Evolutionary conservation across 2,797 vertebrate species (phyloP).

Genomic region (Sebastiscus albofasciatus): DNA sequence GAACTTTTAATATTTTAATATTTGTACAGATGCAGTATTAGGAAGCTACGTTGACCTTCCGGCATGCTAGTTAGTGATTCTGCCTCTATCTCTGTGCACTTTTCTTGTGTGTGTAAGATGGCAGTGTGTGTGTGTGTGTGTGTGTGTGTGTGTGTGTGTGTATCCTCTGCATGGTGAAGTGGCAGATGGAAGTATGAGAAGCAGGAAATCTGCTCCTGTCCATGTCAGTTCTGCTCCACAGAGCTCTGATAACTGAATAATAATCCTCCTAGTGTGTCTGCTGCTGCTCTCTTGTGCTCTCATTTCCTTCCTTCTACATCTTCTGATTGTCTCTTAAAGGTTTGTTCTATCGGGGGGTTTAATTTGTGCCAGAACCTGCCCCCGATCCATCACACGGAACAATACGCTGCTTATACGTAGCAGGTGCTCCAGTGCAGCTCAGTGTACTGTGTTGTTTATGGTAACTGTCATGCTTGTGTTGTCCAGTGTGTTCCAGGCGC

Average conservation of each 20-base stretch:
- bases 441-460: not conserved
- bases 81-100: conserved; percentile 12
- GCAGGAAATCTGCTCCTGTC: conserved; percentile 86
- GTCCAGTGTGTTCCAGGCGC: not conserved
- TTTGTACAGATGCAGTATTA: not conserved
- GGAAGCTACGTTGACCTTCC: conserved; percentile 23
- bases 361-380: conserved; percentile 51
- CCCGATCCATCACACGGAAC: conserved; percentile 21
- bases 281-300: conserved; percentile 56
- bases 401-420: conserved; percentile 16
- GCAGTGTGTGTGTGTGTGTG: conserved; percentile 7
- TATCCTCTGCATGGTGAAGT: conserved; percentile 80
- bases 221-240: conserved; percentile 85
- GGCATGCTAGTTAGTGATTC: not conserved
- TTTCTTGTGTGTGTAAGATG: conserved; percentile 16
- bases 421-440: not conserved
- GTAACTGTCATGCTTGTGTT: conserved; percentile 15
- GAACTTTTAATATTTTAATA: conserved; percentile 5
- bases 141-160: conserved; percentile 35
- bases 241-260: conserved; percentile 87
- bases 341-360: conserved; percentile 45
- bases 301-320: conserved; percentile 34
- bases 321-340: conserved; percentile 55
- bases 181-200: conserved; percentile 85
- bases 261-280: conserved; percentile 77